Percentiles rank a stretch among this genome's conserved stretches.
Evolutionary conservation across 1,140 invertebrate species (phyloP).

Genomic region (Brachionus rubens): DNA sequence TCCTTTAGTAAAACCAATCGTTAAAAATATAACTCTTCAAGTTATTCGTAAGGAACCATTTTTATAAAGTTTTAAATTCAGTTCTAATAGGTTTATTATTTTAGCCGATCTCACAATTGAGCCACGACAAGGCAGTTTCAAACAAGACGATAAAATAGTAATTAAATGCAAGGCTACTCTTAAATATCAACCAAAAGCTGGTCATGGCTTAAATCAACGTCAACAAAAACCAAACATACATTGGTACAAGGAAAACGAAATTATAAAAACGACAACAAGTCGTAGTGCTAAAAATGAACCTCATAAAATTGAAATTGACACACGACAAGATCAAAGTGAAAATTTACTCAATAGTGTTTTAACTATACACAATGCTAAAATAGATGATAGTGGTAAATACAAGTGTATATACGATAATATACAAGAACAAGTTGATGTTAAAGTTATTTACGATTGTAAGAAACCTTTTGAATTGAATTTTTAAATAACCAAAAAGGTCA

Average conservation of each 20-base stretch:
- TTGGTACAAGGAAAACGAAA: conserved; percentile 45
- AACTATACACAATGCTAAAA: conserved; percentile 20
- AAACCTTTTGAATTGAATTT: background rate
- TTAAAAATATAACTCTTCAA: conserved; percentile 45
- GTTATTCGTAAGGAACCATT: conserved; percentile 31
- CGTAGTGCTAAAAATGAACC: background rate
- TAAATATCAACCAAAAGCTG: conserved; percentile 3
- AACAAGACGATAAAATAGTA: conserved; percentile 40
- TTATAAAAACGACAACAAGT: conserved; percentile 32
- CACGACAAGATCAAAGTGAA: conserved; percentile 16
- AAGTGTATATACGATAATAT: conserved; percentile 44
- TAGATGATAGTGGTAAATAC: conserved; percentile 40
- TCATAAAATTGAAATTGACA: conserved; percentile 27
- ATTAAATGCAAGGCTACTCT: conserved; percentile 39
- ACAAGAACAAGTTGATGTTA: conserved; percentile 45
- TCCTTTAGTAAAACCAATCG: conserved; percentile 31
- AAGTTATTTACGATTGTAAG: conserved; percentile 46
- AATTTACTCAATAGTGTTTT: conserved; percentile 38
- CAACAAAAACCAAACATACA: conserved; percentile 40
- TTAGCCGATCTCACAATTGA: conserved; percentile 33
- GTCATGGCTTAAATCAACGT: conserved; percentile 17
- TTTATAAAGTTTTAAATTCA: background rate
- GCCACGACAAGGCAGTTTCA: conserved; percentile 29
- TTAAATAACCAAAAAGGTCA: too few relatives aligned
- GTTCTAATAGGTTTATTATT: background rate